Percentiles rank a stretch among this genome's conserved stretches.
phyloP scores from a whole-genome alignment of 2,797 vertebrate genomes.

The Halcyon chelicuti region DNA sequence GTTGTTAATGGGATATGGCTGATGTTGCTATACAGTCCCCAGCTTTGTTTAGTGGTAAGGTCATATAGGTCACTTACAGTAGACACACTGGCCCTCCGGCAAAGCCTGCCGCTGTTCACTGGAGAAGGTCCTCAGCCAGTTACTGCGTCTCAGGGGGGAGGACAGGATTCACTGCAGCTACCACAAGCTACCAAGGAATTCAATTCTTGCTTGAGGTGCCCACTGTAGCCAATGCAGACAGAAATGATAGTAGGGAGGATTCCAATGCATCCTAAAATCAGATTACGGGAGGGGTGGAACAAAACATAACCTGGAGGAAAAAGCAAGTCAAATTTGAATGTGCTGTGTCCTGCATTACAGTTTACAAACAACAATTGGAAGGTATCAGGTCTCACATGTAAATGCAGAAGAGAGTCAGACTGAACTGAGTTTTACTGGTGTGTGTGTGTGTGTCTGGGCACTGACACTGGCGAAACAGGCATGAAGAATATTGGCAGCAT shows the following conservation, averaged over 20 bases:
- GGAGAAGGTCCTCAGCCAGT: neutral
- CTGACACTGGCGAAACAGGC: fast-evolving
- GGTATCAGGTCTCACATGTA: neutral
- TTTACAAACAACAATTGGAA: neutral
- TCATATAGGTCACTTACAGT: neutral
- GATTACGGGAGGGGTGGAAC: neutral
- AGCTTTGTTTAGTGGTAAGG: neutral
- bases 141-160: fast-evolving
- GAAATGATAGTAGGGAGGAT: neutral
- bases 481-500: neutral
- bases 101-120: neutral
- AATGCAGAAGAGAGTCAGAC: neutral
- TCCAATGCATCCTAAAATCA: neutral
- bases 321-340: neutral
- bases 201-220: neutral
- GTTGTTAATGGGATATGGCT: neutral
- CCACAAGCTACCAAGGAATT: neutral
- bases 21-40: neutral
- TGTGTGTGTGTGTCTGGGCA: neutral
- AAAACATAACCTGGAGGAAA: neutral
- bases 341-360: neutral
- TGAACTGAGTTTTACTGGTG: neutral
- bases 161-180: neutral
- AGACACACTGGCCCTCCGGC: neutral
- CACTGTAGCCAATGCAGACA: neutral